Evolutionary conservation across 2,797 vertebrate species (phyloP), one percentile per base, ranked within the genome.

Genomic region (Gymnothorax javanicus): DNA sequence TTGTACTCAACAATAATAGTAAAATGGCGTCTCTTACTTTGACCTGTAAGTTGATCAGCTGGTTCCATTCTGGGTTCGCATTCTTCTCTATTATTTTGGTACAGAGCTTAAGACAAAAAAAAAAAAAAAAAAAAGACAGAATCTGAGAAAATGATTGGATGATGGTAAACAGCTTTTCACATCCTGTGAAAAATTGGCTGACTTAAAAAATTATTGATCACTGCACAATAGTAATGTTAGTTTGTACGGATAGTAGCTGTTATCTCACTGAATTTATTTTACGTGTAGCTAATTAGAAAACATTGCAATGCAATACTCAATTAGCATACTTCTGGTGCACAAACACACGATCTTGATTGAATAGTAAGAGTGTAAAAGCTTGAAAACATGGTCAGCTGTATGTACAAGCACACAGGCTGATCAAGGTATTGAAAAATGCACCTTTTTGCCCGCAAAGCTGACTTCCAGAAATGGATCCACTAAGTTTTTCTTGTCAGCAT

Each of bases 61-160:
- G 97, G 93, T 99, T 99, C 99, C 99, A 99, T 90, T 98, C 97
- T 1, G 99, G 99, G 90, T 99, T 99, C 88, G 98, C 98, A 89
- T 98, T 99, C 93, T 96, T 98, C 93, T 99, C 98, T 86, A 99
- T 96, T 90, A 97, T 96, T 91, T 95, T 96, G 88, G 98, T 99
- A 86, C 96, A 97, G 77, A 81, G 50, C 77, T 81, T 23, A 52
- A 81, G 27, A 77, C 33, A 77, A 50, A 43, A 77, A 77, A 50
- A 33, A 50, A 17, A 7, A 50, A 77, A 50, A 43, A 77, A 77
- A 50, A 33, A 50, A 17, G 13, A 50, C 23, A 67, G 60, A 77
- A 3, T 52, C 0, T 52, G 11, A 81, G 85, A 67, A 27, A 52
- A 67, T 25, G 64, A 25, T 25, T 7, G 20, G 7, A n/a, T 67